A percentile compares a stretch with the other conserved stretches of the same genome.
These are phyloP conservation scores for Meiosimyza decipiens DNA, from an alignment of 2,888 invertebrate species.

Conservation along the genomic window DNA sequence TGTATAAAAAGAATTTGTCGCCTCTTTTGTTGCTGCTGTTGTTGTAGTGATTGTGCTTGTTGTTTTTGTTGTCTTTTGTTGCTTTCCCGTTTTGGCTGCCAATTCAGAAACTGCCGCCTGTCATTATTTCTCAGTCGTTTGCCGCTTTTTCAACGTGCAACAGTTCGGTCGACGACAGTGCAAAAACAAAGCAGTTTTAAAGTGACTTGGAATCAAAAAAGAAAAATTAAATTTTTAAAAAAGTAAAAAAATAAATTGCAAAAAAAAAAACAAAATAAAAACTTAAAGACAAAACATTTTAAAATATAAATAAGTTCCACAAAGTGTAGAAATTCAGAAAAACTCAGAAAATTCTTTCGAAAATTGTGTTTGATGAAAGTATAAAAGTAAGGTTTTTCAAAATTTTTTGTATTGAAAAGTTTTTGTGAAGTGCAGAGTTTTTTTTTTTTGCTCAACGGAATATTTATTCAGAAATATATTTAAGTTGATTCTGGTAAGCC, in stretches of 20 bases:
- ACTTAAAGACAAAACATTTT: no score
- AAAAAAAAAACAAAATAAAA: neutral
- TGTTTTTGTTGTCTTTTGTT: slow-evolving; percentile 30
- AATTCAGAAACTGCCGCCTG: slow-evolving; percentile 52
- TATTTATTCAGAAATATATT: no score
- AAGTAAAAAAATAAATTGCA: slow-evolving; percentile 27
- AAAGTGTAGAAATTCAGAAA: neutral
- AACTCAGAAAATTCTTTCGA: neutral
- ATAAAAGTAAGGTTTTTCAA: no score
- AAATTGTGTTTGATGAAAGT: neutral
- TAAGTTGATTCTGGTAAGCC: no score
- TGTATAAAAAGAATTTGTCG: slow-evolving; percentile 32
- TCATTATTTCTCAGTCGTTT: slow-evolving; percentile 45
- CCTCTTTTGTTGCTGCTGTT: slow-evolving; percentile 27
- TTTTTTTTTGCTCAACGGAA: no score
- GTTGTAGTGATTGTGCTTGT: slow-evolving; percentile 29
- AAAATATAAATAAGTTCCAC: neutral
- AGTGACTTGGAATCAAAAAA: slow-evolving; percentile 9
- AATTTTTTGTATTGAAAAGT: no score
- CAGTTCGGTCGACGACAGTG: slow-evolving; percentile 37
- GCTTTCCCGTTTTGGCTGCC: slow-evolving; percentile 48
- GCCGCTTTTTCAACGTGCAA: slow-evolving; percentile 46
- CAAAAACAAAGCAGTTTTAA: neutral
- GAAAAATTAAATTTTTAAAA: slow-evolving; percentile 30
- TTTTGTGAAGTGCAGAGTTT: no score